Evolutionary conservation across 1,140 invertebrate species (phyloP), one percentile per base, ranked within the genome.

Genomic region (Meloidogyne chitwoodi): DNA sequence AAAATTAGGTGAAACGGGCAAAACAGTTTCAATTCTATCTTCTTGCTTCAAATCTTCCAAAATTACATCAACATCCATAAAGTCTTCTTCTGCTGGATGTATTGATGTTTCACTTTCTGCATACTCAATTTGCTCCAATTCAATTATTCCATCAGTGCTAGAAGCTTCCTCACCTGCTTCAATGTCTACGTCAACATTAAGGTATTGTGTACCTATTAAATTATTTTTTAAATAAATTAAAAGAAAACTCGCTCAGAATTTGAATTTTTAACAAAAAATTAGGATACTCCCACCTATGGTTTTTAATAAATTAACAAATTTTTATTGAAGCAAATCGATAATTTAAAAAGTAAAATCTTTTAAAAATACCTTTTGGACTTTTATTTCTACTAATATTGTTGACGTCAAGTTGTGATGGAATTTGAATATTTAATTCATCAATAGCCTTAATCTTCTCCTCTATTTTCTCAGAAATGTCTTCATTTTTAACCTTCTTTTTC

Each of bases 101-200:
- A 78, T 24, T 3, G 77, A 77, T 24, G 77, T 78, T 71, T 78
- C 77, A 34, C 74, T 70, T 38, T 78, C 77, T n/a, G 73, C 73
- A 41, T 77, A 78, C 19, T 78, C 72, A 44, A 77, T 65, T 26
- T 62, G 61, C 29, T 78, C 77, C 8, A 78, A 14, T 56, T 74
- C 77, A 22, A 78, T 78, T 22, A 78, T 70, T 14, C 68, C 77
- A 68, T 78, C 77, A 0, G 77, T 78, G 29, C 74, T 77, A 27
- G 77, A 77, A 62, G 61, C 48, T 44, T 78, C 77, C 48, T 78
- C 74, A 22, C 77, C 77, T n/a, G 77, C 77, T 64, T 78, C 77
- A 65, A 78, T 78, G 67, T 78, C 77, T 11, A 78, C 61, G 29
- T 78, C 73, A 27, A 78, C 74, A 29, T 78, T 77, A 14, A 78